Conservation (phyloP, 2,797 vertebrate genomes). For the Brachyalestes nurse region DNA sequence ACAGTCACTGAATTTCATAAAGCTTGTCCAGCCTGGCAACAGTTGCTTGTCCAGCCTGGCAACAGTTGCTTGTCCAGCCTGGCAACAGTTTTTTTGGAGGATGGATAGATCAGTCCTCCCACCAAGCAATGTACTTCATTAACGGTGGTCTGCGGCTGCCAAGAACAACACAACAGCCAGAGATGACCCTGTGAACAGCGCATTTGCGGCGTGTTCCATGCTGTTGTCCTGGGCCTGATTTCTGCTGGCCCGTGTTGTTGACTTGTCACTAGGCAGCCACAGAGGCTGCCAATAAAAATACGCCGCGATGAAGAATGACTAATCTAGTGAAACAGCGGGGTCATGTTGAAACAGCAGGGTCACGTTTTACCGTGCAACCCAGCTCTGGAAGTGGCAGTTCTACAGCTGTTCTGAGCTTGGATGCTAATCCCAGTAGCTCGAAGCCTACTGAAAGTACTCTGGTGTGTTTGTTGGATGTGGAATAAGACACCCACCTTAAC, state of each 20-base stretch:
- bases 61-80: too few relatives aligned
- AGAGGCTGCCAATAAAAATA: conserved; percentile 3
- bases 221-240: background rate
- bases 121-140: too few relatives aligned
- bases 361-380: background rate
- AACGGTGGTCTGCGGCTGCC: too few relatives aligned
- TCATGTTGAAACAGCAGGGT: background rate
- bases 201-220: too few relatives aligned
- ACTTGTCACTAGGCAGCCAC: background rate
- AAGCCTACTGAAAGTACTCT: background rate
- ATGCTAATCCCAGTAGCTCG: background rate
- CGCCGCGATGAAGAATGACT: background rate
- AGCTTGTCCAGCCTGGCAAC: too few relatives aligned
- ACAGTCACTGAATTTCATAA: too few relatives aligned
- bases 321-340: background rate
- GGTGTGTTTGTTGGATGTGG: conserved; percentile 13
- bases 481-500: background rate
- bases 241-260: background rate
- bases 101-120: too few relatives aligned
- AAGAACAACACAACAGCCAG: too few relatives aligned
- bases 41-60: too few relatives aligned
- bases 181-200: too few relatives aligned
- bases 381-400: background rate
- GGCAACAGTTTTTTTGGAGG: too few relatives aligned
- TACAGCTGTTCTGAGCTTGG: background rate